Evolutionary conservation across 1,140 invertebrate genomes (phyloP).

Genomic region (Dermatophagoides farinae): DNA sequence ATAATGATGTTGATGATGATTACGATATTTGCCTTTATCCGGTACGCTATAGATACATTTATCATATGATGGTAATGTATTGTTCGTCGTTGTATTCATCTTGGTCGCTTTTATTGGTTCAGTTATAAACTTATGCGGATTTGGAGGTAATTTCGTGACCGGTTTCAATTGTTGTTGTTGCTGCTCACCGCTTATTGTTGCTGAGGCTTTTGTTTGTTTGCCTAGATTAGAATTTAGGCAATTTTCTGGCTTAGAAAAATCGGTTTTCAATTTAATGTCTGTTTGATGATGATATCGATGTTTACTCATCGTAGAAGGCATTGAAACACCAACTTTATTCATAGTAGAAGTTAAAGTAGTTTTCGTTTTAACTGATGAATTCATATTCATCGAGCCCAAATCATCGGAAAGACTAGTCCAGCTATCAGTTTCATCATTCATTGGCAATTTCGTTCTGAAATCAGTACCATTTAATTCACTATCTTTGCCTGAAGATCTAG

Average conservation of each 20-base stretch:
- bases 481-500: constrained; percentile 9
- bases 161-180: too few species aligned
- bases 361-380: neutral
- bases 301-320: neutral
- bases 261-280: neutral
- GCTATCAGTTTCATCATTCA: neutral
- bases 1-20: constrained; percentile 3
- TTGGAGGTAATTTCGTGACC: too few species aligned
- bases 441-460: constrained; percentile 2
- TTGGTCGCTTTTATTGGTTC: too few species aligned
- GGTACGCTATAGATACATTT: constrained; percentile 7
- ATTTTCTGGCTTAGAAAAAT: constrained; percentile 6
- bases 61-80: neutral
- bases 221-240: neutral
- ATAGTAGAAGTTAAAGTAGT: neutral
- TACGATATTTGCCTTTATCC: constrained; percentile 9
- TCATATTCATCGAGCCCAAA: neutral
- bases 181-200: too few species aligned
- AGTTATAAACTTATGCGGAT: too few species aligned
- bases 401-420: neutral
- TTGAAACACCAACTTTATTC: too few species aligned
- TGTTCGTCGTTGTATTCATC: neutral
- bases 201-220: neutral
- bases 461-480: neutral
- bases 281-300: neutral